These are phyloP conservation scores for Troilus luridus DNA, from an alignment of 2,888 invertebrate species.

Conservation along the genomic window DNA sequence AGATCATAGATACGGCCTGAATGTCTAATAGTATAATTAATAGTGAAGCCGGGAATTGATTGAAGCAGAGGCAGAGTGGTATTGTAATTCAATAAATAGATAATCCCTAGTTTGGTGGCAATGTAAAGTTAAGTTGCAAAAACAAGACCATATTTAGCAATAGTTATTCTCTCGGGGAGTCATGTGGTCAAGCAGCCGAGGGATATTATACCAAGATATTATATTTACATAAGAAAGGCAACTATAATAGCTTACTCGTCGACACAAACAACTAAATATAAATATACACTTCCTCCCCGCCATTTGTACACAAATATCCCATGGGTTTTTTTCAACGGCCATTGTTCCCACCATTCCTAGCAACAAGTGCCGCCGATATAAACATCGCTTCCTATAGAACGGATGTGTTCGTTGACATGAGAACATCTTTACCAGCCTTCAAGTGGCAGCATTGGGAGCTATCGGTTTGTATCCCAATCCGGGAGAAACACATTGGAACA, in stretches of 20 bases:
- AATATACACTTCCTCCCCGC: background rate
- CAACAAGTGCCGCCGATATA: background rate
- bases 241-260: background rate
- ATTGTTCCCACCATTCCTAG: background rate
- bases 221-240: background rate
- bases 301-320: no score
- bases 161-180: background rate
- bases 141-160: background rate
- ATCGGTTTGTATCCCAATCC: background rate
- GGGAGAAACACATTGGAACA: background rate
- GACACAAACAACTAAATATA: background rate
- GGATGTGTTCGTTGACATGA: background rate
- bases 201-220: background rate
- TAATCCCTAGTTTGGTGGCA: no score
- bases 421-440: no score
- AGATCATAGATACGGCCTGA: no score
- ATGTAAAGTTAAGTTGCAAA: no score
- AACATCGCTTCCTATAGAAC: background rate
- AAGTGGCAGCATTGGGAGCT: background rate
- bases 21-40: no score
- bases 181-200: background rate
- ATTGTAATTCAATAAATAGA: no score
- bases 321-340: no score
- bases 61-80: no score
- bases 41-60: no score